A percentile compares a stretch with the other conserved stretches of the same genome.
These are phyloP conservation scores for Conus betulinus DNA, from an alignment of 1,140 invertebrate genomes.

Conservation along the genomic window DNA sequence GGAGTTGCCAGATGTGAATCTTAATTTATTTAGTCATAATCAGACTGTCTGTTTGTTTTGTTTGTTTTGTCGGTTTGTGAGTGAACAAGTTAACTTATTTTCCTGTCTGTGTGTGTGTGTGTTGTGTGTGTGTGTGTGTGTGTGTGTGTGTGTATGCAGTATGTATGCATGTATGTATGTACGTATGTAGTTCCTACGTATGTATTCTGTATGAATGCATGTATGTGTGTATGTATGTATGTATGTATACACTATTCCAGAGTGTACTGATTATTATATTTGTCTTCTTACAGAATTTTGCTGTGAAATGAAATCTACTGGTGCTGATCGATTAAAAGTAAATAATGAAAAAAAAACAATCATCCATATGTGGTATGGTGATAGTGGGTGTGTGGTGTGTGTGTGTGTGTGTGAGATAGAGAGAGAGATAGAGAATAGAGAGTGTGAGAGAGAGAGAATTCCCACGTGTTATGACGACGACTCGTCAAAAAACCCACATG, in stretches of 20 bases:
- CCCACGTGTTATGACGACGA: not conserved
- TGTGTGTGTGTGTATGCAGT: not conserved
- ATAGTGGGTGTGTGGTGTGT: not conserved
- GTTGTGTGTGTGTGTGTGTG: too few relatives aligned
- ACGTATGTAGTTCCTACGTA: not conserved
- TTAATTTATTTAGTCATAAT: slow-evolving; percentile 30
- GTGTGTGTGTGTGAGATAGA: not conserved
- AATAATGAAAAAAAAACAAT: not conserved
- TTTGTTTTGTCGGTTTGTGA: not conserved
- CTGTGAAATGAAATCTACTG: not conserved
- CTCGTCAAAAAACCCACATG: not conserved
- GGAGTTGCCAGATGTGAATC: not conserved
- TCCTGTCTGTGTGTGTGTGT: too few relatives aligned
- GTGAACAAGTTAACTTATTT: not conserved
- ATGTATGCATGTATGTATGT: not conserved
- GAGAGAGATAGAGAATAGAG: not conserved
- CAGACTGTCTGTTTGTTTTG: not conserved
- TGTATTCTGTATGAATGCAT: not conserved
- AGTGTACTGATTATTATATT: not conserved
- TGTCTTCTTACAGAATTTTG: slow-evolving; percentile 14
- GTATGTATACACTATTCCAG: not conserved
- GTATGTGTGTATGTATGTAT: not conserved
- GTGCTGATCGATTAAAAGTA: not conserved
- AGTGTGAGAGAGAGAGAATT: not conserved
- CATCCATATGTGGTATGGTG: not conserved